These are phyloP conservation scores for Pectinophora gossypiella DNA, from an alignment of 1,140 invertebrate genomes.

Conservation along the genomic window DNA sequence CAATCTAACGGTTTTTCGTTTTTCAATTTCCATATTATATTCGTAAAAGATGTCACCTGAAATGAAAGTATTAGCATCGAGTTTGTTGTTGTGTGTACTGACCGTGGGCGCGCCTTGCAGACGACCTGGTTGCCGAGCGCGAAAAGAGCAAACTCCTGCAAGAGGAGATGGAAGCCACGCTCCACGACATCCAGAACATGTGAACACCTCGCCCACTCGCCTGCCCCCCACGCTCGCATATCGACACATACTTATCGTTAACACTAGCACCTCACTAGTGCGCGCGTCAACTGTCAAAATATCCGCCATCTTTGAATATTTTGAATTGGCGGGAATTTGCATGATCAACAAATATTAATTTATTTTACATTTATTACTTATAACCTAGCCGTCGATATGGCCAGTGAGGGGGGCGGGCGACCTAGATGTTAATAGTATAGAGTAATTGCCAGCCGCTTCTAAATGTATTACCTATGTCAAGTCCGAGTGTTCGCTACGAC, in stretches of 20 bases:
- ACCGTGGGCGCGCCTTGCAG: constrained; percentile 81
- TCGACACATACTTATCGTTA: constrained; percentile 21
- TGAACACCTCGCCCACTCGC: constrained; percentile 77
- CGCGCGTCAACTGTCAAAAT: constrained; percentile 5
- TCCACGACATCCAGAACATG: constrained; percentile 99
- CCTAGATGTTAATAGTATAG: constrained; percentile 59
- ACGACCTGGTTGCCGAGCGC: constrained; percentile 95
- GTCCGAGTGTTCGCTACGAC: constrained; percentile 63
- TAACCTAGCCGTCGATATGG: constrained; percentile 10
- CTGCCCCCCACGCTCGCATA: constrained; percentile 33
- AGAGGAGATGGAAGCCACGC: constrained; percentile 98
- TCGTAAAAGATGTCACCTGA: no score
- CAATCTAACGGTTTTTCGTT: background rate
- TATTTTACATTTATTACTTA: constrained; percentile 5
- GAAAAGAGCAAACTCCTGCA: constrained; percentile 97
- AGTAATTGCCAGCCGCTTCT: constrained; percentile 71
- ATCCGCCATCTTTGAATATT: background rate
- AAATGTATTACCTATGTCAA: constrained; percentile 55
- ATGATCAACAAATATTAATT: background rate
- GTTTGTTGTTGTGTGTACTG: constrained; percentile 43
- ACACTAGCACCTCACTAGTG: constrained; percentile 19
- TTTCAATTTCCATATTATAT: no score
- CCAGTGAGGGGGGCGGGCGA: constrained; percentile 45
- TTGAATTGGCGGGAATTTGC: background rate
- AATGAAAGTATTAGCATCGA: constrained; percentile 17